Conservation (phyloP, 2,797 vertebrate species). For the Enteromius anoplus region DNA sequence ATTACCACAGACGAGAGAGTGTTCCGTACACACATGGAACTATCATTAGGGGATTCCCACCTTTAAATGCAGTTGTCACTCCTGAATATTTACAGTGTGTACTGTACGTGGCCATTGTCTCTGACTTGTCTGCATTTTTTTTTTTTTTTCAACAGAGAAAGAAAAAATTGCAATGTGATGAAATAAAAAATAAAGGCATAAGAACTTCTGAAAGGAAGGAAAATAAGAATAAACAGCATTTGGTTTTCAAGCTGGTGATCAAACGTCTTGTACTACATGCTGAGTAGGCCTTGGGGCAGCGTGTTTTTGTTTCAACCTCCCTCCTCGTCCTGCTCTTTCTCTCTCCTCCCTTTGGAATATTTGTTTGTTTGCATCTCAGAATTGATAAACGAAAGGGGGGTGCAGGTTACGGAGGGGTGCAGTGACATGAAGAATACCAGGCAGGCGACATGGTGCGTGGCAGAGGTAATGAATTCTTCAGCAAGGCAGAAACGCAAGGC, state of each 20-base stretch:
- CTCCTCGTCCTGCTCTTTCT: conserved; percentile 45
- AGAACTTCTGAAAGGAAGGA: not conserved
- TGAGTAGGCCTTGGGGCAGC: not conserved
- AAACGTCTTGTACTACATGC: conserved; percentile 5
- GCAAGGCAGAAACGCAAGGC: conserved; percentile 52
- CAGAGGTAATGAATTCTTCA: conserved; percentile 65
- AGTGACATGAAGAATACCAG: conserved; percentile 39
- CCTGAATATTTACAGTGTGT: no score
- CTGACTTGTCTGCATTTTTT: not conserved
- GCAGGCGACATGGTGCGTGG: conserved; percentile 42
- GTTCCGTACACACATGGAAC: no score
- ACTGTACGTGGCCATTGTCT: no score
- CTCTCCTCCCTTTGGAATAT: conserved; percentile 51
- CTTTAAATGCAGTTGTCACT: no score
- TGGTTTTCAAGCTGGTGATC: conserved; percentile 17
- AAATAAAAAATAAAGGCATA: not conserved
- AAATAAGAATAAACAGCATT: conserved; percentile 35
- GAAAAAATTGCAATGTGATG: not conserved
- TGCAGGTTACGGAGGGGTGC: not conserved
- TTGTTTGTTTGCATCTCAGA: conserved; percentile 60
- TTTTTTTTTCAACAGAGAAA: no score
- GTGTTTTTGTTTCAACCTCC: conserved; percentile 32
- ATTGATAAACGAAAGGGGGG: conserved; percentile 46
- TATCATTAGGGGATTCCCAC: no score
- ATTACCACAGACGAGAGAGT: no score